Percentiles rank a stretch among this genome's conserved stretches.
Conservation (phyloP, 2,888 invertebrate species). For the Tipula confusa region DNA sequence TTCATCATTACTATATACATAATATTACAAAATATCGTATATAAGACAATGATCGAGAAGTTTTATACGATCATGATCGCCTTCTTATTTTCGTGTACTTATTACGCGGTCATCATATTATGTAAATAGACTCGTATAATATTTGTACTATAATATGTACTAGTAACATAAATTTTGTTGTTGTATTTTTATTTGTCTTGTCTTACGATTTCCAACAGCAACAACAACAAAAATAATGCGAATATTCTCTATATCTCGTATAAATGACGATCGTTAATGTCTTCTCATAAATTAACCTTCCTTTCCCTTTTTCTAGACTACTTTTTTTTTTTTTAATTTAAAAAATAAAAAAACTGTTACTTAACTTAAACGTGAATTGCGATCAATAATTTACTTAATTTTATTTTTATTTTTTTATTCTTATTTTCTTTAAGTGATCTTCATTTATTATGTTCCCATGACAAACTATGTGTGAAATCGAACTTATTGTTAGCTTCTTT, state of each 20-base stretch:
- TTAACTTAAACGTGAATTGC: neutral
- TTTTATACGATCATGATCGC: constrained; percentile 16
- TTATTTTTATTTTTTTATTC: neutral
- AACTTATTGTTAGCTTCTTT: no score
- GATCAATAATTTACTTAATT: neutral
- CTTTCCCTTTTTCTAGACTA: neutral
- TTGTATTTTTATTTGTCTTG: neutral
- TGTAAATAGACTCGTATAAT: neutral
- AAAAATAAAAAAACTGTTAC: neutral
- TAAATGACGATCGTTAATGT: neutral
- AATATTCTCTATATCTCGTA: neutral
- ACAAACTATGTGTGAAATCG: neutral
- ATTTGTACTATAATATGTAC: neutral
- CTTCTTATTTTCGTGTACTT: neutral
- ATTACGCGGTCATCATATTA: constrained; percentile 20
- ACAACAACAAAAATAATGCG: neutral
- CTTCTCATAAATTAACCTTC: constrained; percentile 16
- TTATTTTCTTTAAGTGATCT: constrained; percentile 15
- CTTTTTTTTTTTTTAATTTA: neutral
- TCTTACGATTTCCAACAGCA: neutral
- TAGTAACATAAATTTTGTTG: neutral
- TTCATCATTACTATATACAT: neutral
- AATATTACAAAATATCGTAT: neutral
- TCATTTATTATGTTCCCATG: neutral
- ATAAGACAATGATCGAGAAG: constrained; percentile 9